phyloP scores from a whole-genome alignment of 2,113 vertebrate genomes.

The Potamarius usumacintae region DNA sequence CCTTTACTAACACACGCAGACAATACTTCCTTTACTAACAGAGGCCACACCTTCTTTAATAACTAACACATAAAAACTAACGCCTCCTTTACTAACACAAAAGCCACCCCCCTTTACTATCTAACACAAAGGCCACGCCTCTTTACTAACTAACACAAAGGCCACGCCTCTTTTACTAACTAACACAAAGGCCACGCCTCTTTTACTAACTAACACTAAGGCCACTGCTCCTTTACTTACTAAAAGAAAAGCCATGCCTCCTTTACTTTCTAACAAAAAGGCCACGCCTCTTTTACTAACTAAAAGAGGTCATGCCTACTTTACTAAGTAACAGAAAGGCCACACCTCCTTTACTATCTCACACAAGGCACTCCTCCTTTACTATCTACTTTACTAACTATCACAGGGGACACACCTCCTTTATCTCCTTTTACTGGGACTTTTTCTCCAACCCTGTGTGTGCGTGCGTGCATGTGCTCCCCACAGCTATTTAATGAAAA shows the following conservation, averaged over 20 bases:
- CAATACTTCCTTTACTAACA: too few relatives aligned
- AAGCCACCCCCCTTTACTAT: too few relatives aligned
- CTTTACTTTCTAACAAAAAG: not conserved
- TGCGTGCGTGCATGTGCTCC: slow-evolving; percentile 28
- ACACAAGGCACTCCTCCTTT: not conserved
- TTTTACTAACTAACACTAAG: too few relatives aligned
- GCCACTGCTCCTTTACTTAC: too few relatives aligned
- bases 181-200: too few relatives aligned
- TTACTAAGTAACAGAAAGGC: not conserved
- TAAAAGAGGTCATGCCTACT: not conserved
- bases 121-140: too few relatives aligned
- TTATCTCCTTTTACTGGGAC: not conserved
- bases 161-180: too few relatives aligned
- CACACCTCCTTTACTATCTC: not conserved
- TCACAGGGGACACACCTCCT: not conserved
- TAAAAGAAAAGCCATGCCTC: too few relatives aligned
- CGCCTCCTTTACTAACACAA: too few relatives aligned
- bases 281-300: not conserved
- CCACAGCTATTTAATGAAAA: slow-evolving; percentile 61
- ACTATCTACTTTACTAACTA: not conserved
- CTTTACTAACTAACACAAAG: too few relatives aligned
- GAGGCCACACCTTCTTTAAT: too few relatives aligned
- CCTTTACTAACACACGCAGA: not conserved
- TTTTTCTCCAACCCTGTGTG: not conserved
- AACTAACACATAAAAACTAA: not conserved